phyloP scores from a whole-genome alignment of 2,888 invertebrate species.

The Orchestes rusci region DNA sequence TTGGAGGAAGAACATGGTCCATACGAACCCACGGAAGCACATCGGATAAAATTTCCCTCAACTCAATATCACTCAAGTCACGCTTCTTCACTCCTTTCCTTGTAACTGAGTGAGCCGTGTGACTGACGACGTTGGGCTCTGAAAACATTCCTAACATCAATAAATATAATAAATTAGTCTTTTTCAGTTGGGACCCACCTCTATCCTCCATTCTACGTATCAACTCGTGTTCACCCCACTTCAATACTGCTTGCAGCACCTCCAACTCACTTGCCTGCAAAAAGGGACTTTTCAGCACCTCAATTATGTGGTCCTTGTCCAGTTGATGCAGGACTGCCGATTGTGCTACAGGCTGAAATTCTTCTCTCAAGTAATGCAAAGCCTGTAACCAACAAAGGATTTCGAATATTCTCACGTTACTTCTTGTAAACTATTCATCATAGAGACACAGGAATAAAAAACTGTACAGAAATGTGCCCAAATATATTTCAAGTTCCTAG shows the following conservation, averaged over 20 bases:
- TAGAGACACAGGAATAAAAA: too few relatives aligned
- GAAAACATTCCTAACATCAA: slow-evolving; percentile 30
- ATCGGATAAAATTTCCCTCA: slow-evolving; percentile 77
- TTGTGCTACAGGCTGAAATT: slow-evolving; percentile 73
- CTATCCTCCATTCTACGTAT: slow-evolving; percentile 77
- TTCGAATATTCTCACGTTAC: too few relatives aligned
- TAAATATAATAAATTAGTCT: slow-evolving; percentile 4
- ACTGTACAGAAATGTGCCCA: not conserved
- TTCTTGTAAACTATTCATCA: too few relatives aligned
- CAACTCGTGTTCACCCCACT: slow-evolving; percentile 85
- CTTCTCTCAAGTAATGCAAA: slow-evolving; percentile 85
- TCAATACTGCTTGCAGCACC: slow-evolving; percentile 76
- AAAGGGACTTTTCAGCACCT: slow-evolving; percentile 71
- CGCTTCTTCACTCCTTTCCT: slow-evolving; percentile 76
- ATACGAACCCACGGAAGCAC: slow-evolving; percentile 77
- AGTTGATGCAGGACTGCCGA: slow-evolving; percentile 68
- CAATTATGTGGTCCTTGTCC: slow-evolving; percentile 66
- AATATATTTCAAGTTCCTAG: too few relatives aligned
- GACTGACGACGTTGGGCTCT: slow-evolving; percentile 86
- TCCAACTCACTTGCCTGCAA: slow-evolving; percentile 83
- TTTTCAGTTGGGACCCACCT: slow-evolving; percentile 41
- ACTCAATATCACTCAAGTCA: slow-evolving; percentile 77
- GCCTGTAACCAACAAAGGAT: slow-evolving; percentile 45
- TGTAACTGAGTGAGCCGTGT: slow-evolving; percentile 87
- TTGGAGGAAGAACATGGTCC: slow-evolving; percentile 84